Conservation (phyloP, 1,140 invertebrate genomes). For the Pseudoatta argentina region DNA sequence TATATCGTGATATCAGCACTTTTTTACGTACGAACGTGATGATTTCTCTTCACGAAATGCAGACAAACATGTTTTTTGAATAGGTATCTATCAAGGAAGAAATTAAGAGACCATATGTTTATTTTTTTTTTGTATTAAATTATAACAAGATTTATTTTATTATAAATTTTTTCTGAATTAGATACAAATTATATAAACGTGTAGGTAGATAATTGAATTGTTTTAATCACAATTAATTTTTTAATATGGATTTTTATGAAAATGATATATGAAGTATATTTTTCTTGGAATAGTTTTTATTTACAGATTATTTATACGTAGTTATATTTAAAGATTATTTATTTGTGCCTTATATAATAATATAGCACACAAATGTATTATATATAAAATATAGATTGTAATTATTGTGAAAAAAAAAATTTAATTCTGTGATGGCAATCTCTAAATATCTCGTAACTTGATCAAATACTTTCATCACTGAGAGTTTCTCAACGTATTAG, state of each 20-base stretch:
- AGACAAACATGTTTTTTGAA: constrained; percentile 7
- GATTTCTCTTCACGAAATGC: background rate
- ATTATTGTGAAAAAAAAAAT: background rate
- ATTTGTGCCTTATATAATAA: background rate
- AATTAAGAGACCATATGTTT: background rate
- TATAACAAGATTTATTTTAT: background rate
- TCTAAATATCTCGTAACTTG: background rate
- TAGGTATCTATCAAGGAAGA: background rate
- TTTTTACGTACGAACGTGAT: background rate
- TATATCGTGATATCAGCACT: background rate
- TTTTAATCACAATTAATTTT: background rate
- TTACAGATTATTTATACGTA: background rate
- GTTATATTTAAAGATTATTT: too few relatives aligned
- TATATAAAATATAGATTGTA: too few relatives aligned
- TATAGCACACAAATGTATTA: background rate
- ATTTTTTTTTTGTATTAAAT: background rate
- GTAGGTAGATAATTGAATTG: background rate
- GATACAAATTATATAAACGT: background rate
- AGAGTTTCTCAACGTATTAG: constrained; percentile 7
- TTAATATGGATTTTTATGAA: constrained; percentile 1
- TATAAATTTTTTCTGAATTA: too few relatives aligned
- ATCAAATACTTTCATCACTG: background rate
- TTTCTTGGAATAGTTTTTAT: background rate
- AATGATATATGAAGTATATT: background rate
- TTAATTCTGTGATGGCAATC: background rate